Evolutionary conservation across 2,797 vertebrate species (phyloP).

Genomic region (Chlorospingus semifuscus): DNA sequence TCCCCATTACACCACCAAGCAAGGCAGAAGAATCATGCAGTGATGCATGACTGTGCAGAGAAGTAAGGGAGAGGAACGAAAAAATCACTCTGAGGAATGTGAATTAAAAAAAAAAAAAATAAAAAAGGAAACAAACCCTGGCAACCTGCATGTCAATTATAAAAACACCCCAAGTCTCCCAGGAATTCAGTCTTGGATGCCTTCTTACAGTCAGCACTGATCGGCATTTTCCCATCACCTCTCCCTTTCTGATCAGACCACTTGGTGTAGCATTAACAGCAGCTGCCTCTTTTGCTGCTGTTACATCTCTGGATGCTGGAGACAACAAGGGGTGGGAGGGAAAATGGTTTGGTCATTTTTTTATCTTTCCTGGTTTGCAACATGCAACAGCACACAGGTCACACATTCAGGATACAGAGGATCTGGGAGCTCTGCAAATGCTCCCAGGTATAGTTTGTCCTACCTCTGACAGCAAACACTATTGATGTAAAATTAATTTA

Average conservation of each 20-base stretch:
- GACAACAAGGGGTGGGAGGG: neutral
- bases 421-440: neutral
- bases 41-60: neutral
- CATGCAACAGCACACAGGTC: neutral
- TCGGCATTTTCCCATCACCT: neutral
- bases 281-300: neutral
- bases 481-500: neutral
- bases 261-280: neutral
- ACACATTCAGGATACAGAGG: neutral
- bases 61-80: neutral
- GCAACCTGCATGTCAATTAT: neutral
- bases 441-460: neutral
- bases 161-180: neutral
- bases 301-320: neutral
- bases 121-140: neutral
- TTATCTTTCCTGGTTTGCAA: neutral
- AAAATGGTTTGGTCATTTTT: neutral
- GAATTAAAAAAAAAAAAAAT: neutral
- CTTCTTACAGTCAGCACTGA: neutral
- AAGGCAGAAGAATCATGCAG: conserved; percentile 28
- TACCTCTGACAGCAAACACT: neutral
- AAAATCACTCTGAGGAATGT: neutral
- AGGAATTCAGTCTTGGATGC: neutral
- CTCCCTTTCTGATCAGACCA: neutral
- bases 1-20: neutral